These are phyloP conservation scores for Babyrousa celebensis DNA, from an alignment of 2,797 vertebrate species.

Conservation along the genomic window DNA sequence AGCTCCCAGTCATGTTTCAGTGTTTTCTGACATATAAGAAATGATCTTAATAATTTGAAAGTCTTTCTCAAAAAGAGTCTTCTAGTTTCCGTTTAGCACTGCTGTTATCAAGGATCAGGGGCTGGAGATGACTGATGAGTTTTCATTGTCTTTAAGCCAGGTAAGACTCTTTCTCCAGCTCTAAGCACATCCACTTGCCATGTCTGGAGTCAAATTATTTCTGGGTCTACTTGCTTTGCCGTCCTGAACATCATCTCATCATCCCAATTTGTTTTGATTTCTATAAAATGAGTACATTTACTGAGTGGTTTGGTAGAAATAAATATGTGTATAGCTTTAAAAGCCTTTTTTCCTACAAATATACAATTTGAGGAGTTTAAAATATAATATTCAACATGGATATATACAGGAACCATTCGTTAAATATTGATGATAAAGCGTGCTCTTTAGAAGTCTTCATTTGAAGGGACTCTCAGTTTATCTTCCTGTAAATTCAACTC, in stretches of 20 bases:
- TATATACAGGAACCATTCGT: constrained; percentile 64
- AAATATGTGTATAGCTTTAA: neutral
- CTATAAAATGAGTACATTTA: constrained; percentile 25
- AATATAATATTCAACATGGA: neutral
- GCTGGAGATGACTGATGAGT: neutral
- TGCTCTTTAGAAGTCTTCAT: constrained; percentile 36
- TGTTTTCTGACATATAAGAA: constrained; percentile 44
- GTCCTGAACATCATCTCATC: constrained; percentile 28
- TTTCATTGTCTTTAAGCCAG: constrained; percentile 46
- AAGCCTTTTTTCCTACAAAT: constrained; percentile 8
- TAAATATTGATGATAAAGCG: constrained; percentile 37
- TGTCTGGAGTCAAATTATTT: constrained; percentile 3
- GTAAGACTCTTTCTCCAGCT: constrained; percentile 18
- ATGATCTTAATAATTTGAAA: constrained; percentile 46
- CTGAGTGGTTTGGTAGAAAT: constrained; percentile 49
- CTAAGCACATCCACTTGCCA: neutral
- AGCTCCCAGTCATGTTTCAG: neutral
- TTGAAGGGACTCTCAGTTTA: constrained; percentile 26
- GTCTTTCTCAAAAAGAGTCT: constrained; percentile 13
- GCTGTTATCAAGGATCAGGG: neutral
- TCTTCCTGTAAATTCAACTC: constrained; percentile 38
- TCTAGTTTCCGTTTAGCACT: constrained; percentile 37
- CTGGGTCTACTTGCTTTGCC: constrained; percentile 11
- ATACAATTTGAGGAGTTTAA: neutral
- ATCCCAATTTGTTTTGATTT: constrained; percentile 41